phyloP scores from a whole-genome alignment of 2,113 vertebrate species.

The Lonchura striata region DNA sequence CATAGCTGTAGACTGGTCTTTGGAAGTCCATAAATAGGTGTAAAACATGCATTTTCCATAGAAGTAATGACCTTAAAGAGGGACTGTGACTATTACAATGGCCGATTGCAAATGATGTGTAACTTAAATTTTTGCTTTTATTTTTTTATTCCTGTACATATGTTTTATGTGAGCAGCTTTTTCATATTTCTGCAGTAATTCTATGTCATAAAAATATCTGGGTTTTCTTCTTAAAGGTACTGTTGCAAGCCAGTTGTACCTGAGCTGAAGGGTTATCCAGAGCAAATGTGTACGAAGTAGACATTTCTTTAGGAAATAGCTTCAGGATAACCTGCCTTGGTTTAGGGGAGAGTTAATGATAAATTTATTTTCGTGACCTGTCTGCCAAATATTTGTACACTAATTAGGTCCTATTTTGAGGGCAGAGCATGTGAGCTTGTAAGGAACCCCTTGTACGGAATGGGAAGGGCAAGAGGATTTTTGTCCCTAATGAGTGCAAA shows the following conservation, averaged over 20 bases:
- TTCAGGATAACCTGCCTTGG: neutral
- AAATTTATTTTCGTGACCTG: neutral
- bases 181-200: neutral
- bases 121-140: neutral
- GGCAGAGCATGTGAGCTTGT: neutral
- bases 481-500: slow-evolving; percentile 11
- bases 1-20: neutral
- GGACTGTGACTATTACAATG: neutral
- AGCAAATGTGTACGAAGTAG: neutral
- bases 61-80: neutral
- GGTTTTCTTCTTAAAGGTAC: neutral
- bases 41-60: neutral
- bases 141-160: neutral
- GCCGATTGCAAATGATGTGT: neutral
- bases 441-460: neutral
- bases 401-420: slow-evolving; percentile 11
- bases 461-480: neutral
- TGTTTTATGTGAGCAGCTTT: neutral
- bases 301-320: neutral
- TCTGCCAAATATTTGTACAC: slow-evolving; percentile 35
- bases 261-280: neutral
- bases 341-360: slow-evolving; percentile 46
- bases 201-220: neutral
- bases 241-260: neutral
- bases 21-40: neutral